These are phyloP conservation scores for Orgyia antiqua DNA, from an alignment of 2,888 invertebrate species.

Conservation along the genomic window DNA sequence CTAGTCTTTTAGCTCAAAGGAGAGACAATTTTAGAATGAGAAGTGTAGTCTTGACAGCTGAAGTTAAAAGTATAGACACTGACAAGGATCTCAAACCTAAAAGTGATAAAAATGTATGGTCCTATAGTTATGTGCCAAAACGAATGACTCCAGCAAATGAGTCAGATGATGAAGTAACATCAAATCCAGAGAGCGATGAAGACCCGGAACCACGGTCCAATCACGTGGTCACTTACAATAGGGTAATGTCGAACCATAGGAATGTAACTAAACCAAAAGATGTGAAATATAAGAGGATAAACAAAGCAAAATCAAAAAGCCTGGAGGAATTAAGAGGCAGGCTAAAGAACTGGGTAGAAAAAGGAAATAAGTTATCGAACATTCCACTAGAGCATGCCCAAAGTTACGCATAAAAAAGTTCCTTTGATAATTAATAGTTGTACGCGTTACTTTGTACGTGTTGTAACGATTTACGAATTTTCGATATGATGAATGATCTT, in stretches of 20 bases:
- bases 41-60: constrained; percentile 64
- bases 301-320: constrained; percentile 93
- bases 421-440: constrained; percentile 40
- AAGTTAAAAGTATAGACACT: constrained; percentile 63
- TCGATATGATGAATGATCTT: too few relatives aligned
- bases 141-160: constrained; percentile 63
- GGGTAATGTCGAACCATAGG: constrained; percentile 94
- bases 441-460: constrained; percentile 5
- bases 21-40: constrained; percentile 72
- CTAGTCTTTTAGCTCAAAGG: constrained; percentile 64
- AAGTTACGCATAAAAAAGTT: constrained; percentile 77
- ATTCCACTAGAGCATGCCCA: constrained; percentile 83
- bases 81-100: constrained; percentile 60
- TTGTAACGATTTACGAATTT: constrained; percentile 4
- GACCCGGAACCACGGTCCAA: constrained; percentile 58
- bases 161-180: constrained; percentile 64
- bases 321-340: constrained; percentile 89
- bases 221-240: constrained; percentile 87
- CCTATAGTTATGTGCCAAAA: constrained; percentile 74
- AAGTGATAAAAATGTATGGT: constrained; percentile 55
- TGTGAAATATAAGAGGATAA: constrained; percentile 93
- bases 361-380: constrained; percentile 83
- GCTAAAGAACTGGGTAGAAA: constrained; percentile 91
- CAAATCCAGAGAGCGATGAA: constrained; percentile 64
- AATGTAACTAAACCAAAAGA: constrained; percentile 94